Evolutionary conservation across 1,140 invertebrate species (phyloP).

Genomic region (Conus ventricosus): DNA sequence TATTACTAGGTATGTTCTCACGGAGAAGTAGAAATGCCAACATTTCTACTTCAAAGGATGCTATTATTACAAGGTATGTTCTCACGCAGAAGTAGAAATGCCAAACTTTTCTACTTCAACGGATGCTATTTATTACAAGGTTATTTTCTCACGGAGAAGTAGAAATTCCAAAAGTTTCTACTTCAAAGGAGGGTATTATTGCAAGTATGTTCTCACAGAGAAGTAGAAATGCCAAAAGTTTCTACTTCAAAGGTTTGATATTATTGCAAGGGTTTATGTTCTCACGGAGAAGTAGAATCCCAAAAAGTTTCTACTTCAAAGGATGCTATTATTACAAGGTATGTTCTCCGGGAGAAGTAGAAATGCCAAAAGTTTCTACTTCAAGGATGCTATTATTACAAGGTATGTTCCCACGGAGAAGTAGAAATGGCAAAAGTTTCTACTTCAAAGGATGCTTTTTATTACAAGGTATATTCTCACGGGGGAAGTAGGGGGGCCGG

Average conservation of each 20-base stretch:
- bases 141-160: not conserved
- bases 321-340: conserved; percentile 29
- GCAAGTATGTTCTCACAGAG: no score
- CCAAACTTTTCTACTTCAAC: conserved; percentile 22
- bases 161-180: no score
- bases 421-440: not conserved
- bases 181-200: no score
- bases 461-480: not conserved
- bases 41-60: no score
- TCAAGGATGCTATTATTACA: no score
- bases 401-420: not conserved
- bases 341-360: not conserved
- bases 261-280: no score
- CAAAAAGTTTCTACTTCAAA: conserved; percentile 28
- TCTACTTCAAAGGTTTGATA: no score
- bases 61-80: not conserved
- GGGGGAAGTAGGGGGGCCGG: no score
- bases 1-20: not conserved
- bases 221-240: no score
- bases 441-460: conserved; percentile 26
- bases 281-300: not conserved
- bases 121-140: conserved; percentile 28
- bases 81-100: not conserved
- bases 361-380: no score
- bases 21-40: no score